Evolutionary conservation across 2,888 invertebrate species (phyloP).

Genomic region (Aporophyla nigra): DNA sequence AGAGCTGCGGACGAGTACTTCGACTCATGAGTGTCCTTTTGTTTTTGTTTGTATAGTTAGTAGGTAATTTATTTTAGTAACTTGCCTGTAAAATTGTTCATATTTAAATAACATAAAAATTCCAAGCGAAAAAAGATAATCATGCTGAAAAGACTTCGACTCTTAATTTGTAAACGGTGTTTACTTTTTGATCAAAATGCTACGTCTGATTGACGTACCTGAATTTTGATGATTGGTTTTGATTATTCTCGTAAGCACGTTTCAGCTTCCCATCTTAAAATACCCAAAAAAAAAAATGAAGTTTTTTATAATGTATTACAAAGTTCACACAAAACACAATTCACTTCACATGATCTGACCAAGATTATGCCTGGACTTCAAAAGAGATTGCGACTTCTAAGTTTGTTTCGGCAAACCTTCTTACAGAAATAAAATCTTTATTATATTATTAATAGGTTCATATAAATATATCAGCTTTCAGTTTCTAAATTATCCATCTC

Average conservation of each 20-base stretch:
- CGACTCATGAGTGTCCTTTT: too few species aligned
- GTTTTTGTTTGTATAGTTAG: too few species aligned
- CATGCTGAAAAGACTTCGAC: not conserved
- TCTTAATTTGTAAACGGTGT: not conserved
- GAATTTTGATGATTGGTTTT: not conserved
- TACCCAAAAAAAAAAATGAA: not conserved
- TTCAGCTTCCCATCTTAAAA: not conserved
- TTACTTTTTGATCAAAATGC: not conserved
- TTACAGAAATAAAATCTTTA: too few species aligned
- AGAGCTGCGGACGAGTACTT: too few species aligned
- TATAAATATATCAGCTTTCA: constrained; percentile 5
- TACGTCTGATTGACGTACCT: not conserved
- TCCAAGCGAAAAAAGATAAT: not conserved
- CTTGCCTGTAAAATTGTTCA: too few species aligned
- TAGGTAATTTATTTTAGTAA: too few species aligned
- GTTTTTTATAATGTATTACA: not conserved
- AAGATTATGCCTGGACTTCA: too few species aligned
- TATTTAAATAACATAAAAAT: too few species aligned
- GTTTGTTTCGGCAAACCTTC: too few species aligned
- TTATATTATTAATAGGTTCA: not conserved
- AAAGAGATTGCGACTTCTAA: too few species aligned
- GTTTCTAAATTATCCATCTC: too few species aligned
- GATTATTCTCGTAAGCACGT: not conserved
- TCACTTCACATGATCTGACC: too few species aligned
- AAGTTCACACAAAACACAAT: constrained; percentile 14